These are phyloP conservation scores for Micromussa lordhowensis DNA, from an alignment of 92 coral and sea anemone genomes.

Conservation along the genomic window DNA sequence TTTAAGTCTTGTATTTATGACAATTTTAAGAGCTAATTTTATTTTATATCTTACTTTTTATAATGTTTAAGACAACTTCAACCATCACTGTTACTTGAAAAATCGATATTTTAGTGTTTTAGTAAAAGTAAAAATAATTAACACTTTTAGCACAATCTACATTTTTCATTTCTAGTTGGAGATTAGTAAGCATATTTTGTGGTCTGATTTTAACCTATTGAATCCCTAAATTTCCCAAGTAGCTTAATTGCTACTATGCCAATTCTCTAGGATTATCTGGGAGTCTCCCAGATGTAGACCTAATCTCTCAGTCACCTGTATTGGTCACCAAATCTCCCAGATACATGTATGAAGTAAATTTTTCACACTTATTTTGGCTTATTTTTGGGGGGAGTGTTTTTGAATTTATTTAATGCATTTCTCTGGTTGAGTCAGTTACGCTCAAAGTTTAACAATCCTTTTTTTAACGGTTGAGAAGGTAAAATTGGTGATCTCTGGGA, in stretches of 20 bases:
- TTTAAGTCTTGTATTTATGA: neutral
- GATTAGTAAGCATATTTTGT: neutral
- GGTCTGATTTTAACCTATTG: neutral
- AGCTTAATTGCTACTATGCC: neutral
- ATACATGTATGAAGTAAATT: too few species aligned
- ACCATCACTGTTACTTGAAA: neutral
- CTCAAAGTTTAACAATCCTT: too few species aligned
- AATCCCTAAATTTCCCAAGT: neutral
- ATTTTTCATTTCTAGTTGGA: neutral
- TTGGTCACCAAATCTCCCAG: too few species aligned
- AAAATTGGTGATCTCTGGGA: too few species aligned
- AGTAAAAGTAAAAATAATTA: neutral
- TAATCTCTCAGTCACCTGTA: too few species aligned
- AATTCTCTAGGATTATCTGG: too few species aligned
- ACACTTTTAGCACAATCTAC: neutral
- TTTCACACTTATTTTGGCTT: too few species aligned
- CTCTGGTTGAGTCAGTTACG: too few species aligned
- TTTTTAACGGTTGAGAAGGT: too few species aligned
- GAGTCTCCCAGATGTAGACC: too few species aligned
- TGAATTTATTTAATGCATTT: too few species aligned
- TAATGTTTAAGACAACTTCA: neutral
- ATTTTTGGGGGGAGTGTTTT: too few species aligned
- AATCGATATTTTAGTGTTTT: neutral
- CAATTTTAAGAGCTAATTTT: neutral
- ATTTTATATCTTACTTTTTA: neutral